Conservation (phyloP, 2,888 invertebrate genomes). For the Oxycera nigricornis region DNA sequence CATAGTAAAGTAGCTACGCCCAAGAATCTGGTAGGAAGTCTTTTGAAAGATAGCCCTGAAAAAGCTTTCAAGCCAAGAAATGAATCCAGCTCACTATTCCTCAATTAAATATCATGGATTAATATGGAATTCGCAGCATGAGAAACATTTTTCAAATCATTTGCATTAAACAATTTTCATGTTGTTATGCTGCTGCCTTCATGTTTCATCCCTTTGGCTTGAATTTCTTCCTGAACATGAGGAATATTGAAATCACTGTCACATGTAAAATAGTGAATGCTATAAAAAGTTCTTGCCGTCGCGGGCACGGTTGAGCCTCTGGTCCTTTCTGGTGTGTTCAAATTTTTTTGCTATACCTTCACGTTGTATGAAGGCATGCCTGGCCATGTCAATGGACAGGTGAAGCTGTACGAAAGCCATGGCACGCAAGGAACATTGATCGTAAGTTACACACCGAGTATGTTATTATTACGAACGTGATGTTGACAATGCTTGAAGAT, state of each 20-base stretch:
- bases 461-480: constrained; percentile 42
- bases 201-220: too few relatives aligned
- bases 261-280: neutral
- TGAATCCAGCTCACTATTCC: too few relatives aligned
- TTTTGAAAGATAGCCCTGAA: too few relatives aligned
- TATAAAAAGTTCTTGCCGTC: neutral
- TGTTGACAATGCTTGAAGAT: constrained; percentile 43
- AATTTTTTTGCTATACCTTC: constrained; percentile 1
- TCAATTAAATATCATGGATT: too few relatives aligned
- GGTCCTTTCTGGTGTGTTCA: neutral
- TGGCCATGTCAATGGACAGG: constrained; percentile 23
- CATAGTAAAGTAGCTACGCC: neutral
- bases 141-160: too few relatives aligned
- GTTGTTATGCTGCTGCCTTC: too few relatives aligned
- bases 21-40: too few relatives aligned
- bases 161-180: too few relatives aligned
- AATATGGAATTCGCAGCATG: too few relatives aligned
- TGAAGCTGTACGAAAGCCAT: constrained; percentile 37
- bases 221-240: too few relatives aligned
- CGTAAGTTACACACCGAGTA: constrained; percentile 36
- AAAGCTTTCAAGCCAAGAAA: too few relatives aligned
- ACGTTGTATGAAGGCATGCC: neutral
- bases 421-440: constrained; percentile 27
- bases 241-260: neutral
- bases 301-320: neutral